Evolutionary conservation across 2,113 vertebrate species (phyloP).

Genomic region (Podiceps cristatus): DNA sequence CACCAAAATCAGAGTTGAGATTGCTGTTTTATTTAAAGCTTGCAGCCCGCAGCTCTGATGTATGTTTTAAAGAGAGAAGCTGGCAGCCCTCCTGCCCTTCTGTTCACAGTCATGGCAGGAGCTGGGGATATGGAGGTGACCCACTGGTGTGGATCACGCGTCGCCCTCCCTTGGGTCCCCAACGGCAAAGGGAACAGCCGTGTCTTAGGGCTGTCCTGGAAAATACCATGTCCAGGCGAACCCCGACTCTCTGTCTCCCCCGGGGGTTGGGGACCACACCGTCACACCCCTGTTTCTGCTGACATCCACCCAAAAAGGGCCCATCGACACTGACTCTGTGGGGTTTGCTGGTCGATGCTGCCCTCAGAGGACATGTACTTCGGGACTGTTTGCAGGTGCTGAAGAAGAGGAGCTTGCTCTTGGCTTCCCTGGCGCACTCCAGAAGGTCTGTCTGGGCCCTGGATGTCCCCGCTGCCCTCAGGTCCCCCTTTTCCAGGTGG

Average conservation of each 20-base stretch:
- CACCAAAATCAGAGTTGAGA: background rate
- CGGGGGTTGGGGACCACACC: accelerated
- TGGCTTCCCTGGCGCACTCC: accelerated
- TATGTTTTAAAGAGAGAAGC: background rate
- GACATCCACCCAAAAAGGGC: background rate
- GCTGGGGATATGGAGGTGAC: background rate
- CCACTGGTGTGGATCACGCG: background rate
- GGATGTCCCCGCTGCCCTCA: background rate
- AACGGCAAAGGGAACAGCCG: background rate
- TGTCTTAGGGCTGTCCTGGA: background rate
- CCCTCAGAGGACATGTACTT: background rate
- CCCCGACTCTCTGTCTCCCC: accelerated
- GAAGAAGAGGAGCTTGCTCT: background rate
- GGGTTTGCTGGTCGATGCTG: background rate
- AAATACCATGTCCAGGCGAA: background rate
- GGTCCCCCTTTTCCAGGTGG: background rate
- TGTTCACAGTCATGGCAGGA: background rate
- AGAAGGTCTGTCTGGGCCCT: background rate
- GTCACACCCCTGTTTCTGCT: accelerated
- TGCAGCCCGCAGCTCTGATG: background rate
- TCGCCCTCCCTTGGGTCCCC: background rate
- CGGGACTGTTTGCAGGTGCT: background rate
- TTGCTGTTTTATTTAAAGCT: background rate
- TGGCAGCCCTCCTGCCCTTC: background rate
- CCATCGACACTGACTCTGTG: accelerated